These are phyloP conservation scores for Sarotherodon lohbergeri DNA, from an alignment of 2,113 vertebrate genomes.

Conservation along the genomic window DNA sequence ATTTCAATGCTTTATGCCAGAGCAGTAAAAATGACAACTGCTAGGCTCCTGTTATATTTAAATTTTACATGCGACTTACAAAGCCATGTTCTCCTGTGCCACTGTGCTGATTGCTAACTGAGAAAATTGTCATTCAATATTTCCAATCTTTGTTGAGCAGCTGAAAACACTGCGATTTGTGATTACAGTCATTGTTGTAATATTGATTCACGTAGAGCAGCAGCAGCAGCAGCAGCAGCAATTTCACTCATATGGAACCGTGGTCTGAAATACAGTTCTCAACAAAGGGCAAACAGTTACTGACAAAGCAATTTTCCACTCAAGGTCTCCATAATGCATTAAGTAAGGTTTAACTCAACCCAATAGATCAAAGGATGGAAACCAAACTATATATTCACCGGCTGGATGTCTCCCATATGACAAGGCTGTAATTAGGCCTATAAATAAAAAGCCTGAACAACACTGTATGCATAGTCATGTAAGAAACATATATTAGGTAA, in stretches of 20 bases:
- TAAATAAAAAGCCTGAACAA: slow-evolving; percentile 28
- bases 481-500: neutral
- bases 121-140: slow-evolving; percentile 20
- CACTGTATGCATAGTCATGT: slow-evolving; percentile 1
- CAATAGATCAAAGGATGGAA: slow-evolving; percentile 23
- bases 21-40: slow-evolving; percentile 46
- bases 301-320: slow-evolving; percentile 57
- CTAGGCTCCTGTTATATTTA: slow-evolving; percentile 9
- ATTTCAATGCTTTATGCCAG: slow-evolving; percentile 53
- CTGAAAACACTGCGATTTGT: slow-evolving; percentile 42
- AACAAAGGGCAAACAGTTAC: slow-evolving; percentile 56
- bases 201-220: slow-evolving; percentile 38
- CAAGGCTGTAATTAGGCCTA: slow-evolving; percentile 39
- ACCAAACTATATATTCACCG: neutral
- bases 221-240: neutral
- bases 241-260: slow-evolving; percentile 32
- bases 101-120: neutral
- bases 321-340: slow-evolving; percentile 53
- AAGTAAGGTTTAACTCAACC: slow-evolving; percentile 23
- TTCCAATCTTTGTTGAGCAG: slow-evolving; percentile 17
- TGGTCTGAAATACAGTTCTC: slow-evolving; percentile 39
- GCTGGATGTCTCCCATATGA: slow-evolving; percentile 8
- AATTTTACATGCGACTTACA: slow-evolving; percentile 22
- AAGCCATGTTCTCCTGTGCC: neutral
- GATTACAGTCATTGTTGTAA: slow-evolving; percentile 39